Evolutionary conservation across 1,140 invertebrate genomes (phyloP), one percentile per base, ranked within the genome.

Genomic region (Papilio polytes): DNA sequence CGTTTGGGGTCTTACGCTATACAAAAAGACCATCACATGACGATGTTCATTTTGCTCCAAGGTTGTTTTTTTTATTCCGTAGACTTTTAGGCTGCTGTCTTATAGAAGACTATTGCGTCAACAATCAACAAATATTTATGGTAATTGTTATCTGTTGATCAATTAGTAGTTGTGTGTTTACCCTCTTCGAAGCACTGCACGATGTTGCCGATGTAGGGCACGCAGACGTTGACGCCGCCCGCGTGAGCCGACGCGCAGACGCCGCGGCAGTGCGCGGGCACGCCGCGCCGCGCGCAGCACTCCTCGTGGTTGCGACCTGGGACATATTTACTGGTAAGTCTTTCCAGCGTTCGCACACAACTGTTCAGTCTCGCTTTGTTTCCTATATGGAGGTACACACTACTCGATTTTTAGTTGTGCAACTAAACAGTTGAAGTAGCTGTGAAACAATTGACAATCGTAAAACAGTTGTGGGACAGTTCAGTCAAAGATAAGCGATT

Each of bases 111-210:
- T 20, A 6, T 18, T 18, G 48, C 15, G 48, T 41, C 6, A 41
- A 41, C 7, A 41, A 41, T 8, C 36, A 8, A 41, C 0, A 8
- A 41, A 8, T 8, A 8, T 41, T 41, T 41, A 8, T 41, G 36
- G 36, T 41, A 41, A 41, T 36, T 36, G 36, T 36, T 36, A 36
- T 7, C 4, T 41, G 36, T 41, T 41, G 36, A 41, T 8, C 36
- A 48, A 15, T 15, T 13, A 46, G 8, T 2, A 46, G 46, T 13
- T 41, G 36, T 41, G 6, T 8, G 77, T 72, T 87, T 90, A 97
- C 97, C 98, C 96, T 98, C 97, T 92, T 98, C 97, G 86, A 98
- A 97, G 92, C 98, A 98, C 92, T 98, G 97, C 36, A 97, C 96
- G 84, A 98, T 98, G 90, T 98, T 98, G 56, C 97, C 97, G 80